Evolutionary conservation across 1,140 invertebrate genomes (phyloP).

Genomic region (Drosophila pallidifrons): DNA sequence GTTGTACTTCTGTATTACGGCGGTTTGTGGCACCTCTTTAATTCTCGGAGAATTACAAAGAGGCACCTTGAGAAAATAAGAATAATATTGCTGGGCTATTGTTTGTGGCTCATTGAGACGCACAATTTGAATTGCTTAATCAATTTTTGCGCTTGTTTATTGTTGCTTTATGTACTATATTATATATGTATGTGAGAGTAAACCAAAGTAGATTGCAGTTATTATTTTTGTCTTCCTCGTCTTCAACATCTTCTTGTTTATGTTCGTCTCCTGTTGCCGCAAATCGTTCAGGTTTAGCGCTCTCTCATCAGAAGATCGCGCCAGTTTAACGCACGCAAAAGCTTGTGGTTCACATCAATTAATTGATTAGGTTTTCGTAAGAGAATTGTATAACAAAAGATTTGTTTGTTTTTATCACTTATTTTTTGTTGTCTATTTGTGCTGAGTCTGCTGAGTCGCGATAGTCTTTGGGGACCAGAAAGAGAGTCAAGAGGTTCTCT

Average conservation of each 20-base stretch:
- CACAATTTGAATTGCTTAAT: conserved; percentile 66
- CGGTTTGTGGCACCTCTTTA: conserved; percentile 59
- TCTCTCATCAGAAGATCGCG: conserved; percentile 50
- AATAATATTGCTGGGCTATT: conserved; percentile 85
- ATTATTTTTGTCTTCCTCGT: conserved; percentile 18
- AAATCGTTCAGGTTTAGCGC: neutral
- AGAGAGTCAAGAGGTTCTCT: conserved; percentile 1
- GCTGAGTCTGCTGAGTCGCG: conserved; percentile 23
- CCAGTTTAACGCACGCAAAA: conserved; percentile 78
- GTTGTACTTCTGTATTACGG: conserved; percentile 76
- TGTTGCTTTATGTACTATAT: conserved; percentile 52
- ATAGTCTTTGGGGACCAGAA: conserved; percentile 1
- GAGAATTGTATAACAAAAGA: conserved; percentile 73
- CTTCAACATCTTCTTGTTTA: conserved; percentile 13
- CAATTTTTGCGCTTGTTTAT: conserved; percentile 77
- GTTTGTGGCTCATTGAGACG: conserved; percentile 55
- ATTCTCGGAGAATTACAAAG: conserved; percentile 79
- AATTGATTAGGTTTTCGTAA: conserved; percentile 72
- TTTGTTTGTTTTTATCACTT: conserved; percentile 75
- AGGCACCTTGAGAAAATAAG: conserved; percentile 69
- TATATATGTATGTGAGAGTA: conserved; percentile 65
- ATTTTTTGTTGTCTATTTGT: conserved; percentile 62
- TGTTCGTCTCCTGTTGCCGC: conserved; percentile 9
- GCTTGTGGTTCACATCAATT: conserved; percentile 56
- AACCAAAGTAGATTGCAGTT: conserved; percentile 75